Base-by-base conservation (phyloP, 2,797 vertebrate species). In the Hypotaenidia okinawae region DNA sequence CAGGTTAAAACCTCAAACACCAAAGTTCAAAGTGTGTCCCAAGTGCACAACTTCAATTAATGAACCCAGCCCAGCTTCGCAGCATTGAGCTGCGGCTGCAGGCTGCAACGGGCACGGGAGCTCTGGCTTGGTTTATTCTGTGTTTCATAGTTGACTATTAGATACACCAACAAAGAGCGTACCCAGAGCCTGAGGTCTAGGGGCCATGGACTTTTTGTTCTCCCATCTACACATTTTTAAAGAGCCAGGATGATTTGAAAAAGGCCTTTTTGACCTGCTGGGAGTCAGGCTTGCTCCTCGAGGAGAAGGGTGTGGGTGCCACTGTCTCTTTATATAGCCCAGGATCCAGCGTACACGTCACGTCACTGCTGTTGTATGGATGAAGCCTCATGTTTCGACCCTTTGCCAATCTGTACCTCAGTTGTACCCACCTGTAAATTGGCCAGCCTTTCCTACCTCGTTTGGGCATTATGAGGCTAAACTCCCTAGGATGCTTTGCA, bases 391-490 rank as follows among this genome's bases (percentile, higher is more conserved):
- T 3, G 11, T 45, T 43, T 37, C 15, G 4, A 84, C 84, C 87
- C 82, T 93, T 32, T 32, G 63, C 72, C 72, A 19, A 0, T 6
- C 62, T 55, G 92, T 75, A 68, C 92, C 84, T 89, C 12, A 1
- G 55, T 8, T 78, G 72, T 70, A 74, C 78, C 87, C 82, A 58
- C 21, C 68, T 86, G 62, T 59, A 55, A 91, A 82, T 69, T 78
- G 84, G 89, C 87, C 85, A 43, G 62, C 62, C 61, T 84, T 96
- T 96, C 89, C 95, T 96, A 96, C 95, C 94, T 97, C 94, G 11
- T 93, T 88, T 75, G 91, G 94, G 94, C 87, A 81, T 92, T 92
- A 92, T 62, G 73, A 92, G 94, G 91, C 92, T 92, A 75, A 95
- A 89, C 84, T 87, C 87, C 15, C 16, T 35, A 39, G 87, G 92